These are phyloP conservation scores for Sebastolobus alascanus DNA, from an alignment of 2,797 vertebrate genomes.

Conservation along the genomic window DNA sequence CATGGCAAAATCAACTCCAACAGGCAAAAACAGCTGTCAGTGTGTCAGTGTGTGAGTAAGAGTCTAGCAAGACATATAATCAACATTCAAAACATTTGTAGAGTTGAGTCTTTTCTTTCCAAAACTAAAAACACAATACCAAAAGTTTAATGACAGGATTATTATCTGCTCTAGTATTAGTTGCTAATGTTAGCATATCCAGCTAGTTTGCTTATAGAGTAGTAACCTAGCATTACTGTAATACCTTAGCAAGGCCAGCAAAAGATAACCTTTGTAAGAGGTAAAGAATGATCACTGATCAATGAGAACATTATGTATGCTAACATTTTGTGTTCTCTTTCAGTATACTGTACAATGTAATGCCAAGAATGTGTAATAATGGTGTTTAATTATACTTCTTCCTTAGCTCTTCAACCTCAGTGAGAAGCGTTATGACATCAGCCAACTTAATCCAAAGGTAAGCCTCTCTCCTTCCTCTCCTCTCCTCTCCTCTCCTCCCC, in stretches of 20 bases:
- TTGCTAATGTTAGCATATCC: too few relatives aligned
- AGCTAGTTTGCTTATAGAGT: background rate
- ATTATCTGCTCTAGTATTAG: too few relatives aligned
- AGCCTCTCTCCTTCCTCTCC: conserved; percentile 6
- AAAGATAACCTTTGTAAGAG: background rate
- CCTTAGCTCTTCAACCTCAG: conserved; percentile 96
- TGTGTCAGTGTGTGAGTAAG: too few relatives aligned
- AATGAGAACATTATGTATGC: background rate
- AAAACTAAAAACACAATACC: too few relatives aligned
- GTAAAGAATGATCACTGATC: background rate
- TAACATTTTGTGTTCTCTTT: background rate
- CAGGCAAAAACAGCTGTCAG: too few relatives aligned
- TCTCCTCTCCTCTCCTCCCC: background rate
- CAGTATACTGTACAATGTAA: background rate
- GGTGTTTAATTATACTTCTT: background rate
- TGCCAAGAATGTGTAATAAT: background rate
- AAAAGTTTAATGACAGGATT: too few relatives aligned
- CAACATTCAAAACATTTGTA: too few relatives aligned
- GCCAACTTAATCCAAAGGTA: conserved; percentile 94
- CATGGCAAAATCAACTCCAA: too few relatives aligned
- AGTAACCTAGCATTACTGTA: background rate
- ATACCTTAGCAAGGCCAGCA: background rate
- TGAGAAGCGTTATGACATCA: conserved; percentile 93
- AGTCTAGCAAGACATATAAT: too few relatives aligned
- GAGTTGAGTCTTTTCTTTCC: too few relatives aligned